A percentile compares a stretch with the other conserved stretches of the same genome.
These are phyloP conservation scores for Sitophilus oryzae DNA, from an alignment of 1,140 invertebrate species.

Conservation along the genomic window DNA sequence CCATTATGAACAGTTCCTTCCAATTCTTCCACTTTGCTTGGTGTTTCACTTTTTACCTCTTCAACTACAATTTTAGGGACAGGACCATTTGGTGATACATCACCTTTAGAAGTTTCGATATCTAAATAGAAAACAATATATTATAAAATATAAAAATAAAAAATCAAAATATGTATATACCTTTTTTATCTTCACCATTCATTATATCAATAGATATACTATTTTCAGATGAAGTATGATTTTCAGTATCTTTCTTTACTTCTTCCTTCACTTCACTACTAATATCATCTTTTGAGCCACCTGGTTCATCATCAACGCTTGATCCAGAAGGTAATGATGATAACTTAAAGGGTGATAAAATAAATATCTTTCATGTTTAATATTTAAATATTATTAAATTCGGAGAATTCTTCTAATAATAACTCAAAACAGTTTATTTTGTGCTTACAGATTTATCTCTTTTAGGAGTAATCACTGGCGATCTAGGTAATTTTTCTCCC, in stretches of 20 bases:
- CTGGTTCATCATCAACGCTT: neutral
- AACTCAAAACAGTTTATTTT: too few relatives aligned
- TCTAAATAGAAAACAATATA: too few relatives aligned
- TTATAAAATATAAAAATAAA: too few relatives aligned
- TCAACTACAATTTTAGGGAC: neutral
- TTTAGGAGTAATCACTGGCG: constrained; percentile 28
- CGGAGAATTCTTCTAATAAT: neutral
- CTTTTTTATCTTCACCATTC: too few relatives aligned
- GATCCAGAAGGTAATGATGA: constrained; percentile 11
- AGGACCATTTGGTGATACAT: neutral
- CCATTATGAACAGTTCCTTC: constrained; percentile 1
- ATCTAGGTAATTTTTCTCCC: constrained; percentile 26
- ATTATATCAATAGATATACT: too few relatives aligned
- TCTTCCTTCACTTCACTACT: constrained; percentile 1
- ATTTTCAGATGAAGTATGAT: too few relatives aligned
- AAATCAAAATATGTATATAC: too few relatives aligned
- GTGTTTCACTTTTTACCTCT: too few relatives aligned
- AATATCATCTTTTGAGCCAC: constrained; percentile 3
- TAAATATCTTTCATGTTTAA: too few relatives aligned
- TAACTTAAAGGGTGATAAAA: too few relatives aligned
- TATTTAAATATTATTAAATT: neutral
- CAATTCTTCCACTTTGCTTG: neutral
- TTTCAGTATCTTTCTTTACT: too few relatives aligned
- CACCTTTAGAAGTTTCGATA: too few relatives aligned
- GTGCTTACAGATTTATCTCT: constrained; percentile 17